These are phyloP conservation scores for Solenopsis fugax DNA, from an alignment of 1,140 invertebrate species.

Conservation along the genomic window DNA sequence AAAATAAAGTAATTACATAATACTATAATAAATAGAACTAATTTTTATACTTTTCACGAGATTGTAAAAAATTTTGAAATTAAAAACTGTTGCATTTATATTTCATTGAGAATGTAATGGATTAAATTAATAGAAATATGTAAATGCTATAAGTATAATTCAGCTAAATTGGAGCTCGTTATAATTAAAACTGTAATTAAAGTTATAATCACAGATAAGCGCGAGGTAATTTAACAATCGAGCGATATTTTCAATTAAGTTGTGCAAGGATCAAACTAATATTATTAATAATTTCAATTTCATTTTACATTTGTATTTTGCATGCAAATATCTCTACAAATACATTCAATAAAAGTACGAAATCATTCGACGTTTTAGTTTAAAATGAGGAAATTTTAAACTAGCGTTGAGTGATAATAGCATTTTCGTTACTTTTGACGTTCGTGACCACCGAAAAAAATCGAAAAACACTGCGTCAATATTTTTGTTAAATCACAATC, in stretches of 20 bases:
- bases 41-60: background rate
- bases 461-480: slow-evolving; percentile 29
- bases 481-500: slow-evolving; percentile 23
- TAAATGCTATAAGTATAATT: slow-evolving; percentile 47
- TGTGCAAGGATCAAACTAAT: slow-evolving; percentile 48
- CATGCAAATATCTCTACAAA: slow-evolving; percentile 15
- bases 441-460: background rate
- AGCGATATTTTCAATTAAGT: slow-evolving; percentile 54
- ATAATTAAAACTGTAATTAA: slow-evolving; percentile 59
- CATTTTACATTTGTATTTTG: slow-evolving; percentile 38
- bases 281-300: slow-evolving; percentile 29
- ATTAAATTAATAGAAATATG: slow-evolving; percentile 51
- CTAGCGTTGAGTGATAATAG: background rate
- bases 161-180: slow-evolving; percentile 48
- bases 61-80: background rate
- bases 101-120: slow-evolving; percentile 23
- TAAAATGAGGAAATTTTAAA: background rate
- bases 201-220: slow-evolving; percentile 44
- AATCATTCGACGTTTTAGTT: slow-evolving; percentile 2
- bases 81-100: background rate
- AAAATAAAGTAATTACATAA: background rate
- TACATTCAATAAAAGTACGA: slow-evolving; percentile 30
- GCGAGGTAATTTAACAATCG: slow-evolving; percentile 48
- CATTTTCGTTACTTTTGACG: background rate
- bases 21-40: background rate